Evolutionary conservation across 1,140 invertebrate species (phyloP).

Genomic region (Portunus trituberculatus): DNA sequence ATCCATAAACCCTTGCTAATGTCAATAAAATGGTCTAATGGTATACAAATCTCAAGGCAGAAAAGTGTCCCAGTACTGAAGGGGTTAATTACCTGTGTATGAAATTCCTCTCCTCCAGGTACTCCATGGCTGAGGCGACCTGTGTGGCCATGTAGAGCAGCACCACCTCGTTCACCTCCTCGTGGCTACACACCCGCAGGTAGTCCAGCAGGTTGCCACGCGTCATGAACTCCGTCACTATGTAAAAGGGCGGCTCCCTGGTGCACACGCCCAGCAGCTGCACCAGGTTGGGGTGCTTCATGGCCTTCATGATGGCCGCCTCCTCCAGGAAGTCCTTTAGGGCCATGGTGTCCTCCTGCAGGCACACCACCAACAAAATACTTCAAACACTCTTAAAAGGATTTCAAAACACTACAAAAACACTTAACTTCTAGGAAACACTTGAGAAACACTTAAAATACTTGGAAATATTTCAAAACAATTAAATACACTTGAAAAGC

Average conservation of each 20-base stretch:
- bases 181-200: conserved; percentile 92
- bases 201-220: conserved; percentile 98
- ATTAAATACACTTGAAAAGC: too few relatives aligned
- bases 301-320: conserved; percentile 99
- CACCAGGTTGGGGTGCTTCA: conserved; percentile 99
- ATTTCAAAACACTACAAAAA: too few relatives aligned
- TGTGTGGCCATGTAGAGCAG: conserved; percentile 99
- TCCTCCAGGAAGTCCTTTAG: conserved; percentile 99
- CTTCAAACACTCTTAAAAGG: too few relatives aligned
- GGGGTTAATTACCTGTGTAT: conserved; percentile 96
- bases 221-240: conserved; percentile 99
- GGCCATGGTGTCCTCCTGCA: conserved; percentile 98
- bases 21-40: too few relatives aligned
- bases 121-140: conserved; percentile 99
- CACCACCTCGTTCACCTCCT: conserved; percentile 95
- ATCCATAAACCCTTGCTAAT: too few relatives aligned
- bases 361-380: conserved; percentile 16
- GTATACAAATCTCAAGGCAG: too few relatives aligned
- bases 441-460: too few relatives aligned
- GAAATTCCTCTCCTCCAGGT: conserved; percentile 96
- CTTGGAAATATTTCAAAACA: too few relatives aligned
- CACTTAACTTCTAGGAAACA: too few relatives aligned
- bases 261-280: conserved; percentile 96
- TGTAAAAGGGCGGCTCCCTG: conserved; percentile 98
- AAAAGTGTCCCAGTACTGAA: too few relatives aligned